Evolutionary conservation across 2,113 vertebrate species (phyloP).

Genomic region (Pelusios castaneus): DNA sequence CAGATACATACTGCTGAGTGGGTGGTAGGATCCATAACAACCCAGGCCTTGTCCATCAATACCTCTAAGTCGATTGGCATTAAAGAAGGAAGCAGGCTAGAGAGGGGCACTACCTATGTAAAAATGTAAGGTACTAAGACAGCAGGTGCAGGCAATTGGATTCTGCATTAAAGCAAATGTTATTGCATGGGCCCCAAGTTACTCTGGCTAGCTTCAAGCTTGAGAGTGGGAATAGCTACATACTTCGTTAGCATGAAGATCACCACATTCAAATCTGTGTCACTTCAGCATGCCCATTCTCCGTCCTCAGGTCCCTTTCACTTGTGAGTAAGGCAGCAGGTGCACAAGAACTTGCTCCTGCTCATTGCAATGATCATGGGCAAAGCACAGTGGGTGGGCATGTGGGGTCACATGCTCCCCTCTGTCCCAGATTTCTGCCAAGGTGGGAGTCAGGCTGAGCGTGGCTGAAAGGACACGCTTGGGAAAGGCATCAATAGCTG

Average conservation of each 20-base stretch:
- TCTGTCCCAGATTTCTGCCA: too few species aligned
- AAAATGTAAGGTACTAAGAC: background rate
- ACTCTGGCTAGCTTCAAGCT: background rate
- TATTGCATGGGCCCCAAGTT: fast-evolving
- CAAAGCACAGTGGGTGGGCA: too few species aligned
- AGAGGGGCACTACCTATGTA: background rate
- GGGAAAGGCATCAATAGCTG: too few species aligned
- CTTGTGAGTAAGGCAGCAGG: background rate
- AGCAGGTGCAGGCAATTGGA: background rate
- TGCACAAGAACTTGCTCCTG: background rate
- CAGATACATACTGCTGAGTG: too few species aligned
- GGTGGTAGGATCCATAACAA: too few species aligned
- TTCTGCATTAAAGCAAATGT: background rate
- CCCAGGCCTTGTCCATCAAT: too few species aligned
- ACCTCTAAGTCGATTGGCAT: too few species aligned
- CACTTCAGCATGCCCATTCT: background rate
- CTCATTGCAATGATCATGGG: background rate
- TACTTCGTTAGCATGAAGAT: background rate
- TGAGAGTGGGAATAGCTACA: fast-evolving
- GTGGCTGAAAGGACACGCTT: too few species aligned
- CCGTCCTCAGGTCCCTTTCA: background rate
- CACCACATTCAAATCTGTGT: background rate
- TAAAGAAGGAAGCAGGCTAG: too few species aligned
- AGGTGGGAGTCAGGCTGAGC: too few species aligned
- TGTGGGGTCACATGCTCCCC: too few species aligned